Evolutionary conservation across 2,797 vertebrate genomes (phyloP), one percentile per base, ranked within the genome.

Genomic region (Carapus acus): DNA sequence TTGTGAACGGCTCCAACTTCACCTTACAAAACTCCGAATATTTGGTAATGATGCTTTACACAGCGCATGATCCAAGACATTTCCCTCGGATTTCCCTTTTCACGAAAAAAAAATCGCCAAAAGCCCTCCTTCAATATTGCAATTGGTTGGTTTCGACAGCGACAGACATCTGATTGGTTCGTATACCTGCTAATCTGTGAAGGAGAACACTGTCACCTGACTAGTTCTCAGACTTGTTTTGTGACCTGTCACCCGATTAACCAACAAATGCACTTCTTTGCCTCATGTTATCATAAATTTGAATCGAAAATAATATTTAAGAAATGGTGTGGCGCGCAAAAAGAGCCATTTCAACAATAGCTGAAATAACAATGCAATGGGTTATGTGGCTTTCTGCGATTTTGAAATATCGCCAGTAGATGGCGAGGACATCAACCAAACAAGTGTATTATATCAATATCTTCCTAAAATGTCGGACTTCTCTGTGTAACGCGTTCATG

Each of bases 161-260:
- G 6, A 1, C 1, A 31, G 13, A n/a, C 5, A n/a, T 0, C 0
- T 62, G 48, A 89, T 90, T 92, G 78, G 89, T 2, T 38, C 0
- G 19, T 0, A 0, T 0, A 1, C 6, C 27, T 76, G 88, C 74
- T 90, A 78, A 18, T 91, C 61, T 4, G 1, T 11, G 14, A 43
- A 51, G 55, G 78, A 61, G 62, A 67, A 74, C 60, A 14, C 71
- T 82, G 86, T 94, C 92, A 94, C 89, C 90, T 94, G 93, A 97
- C 90, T 84, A 54, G 76, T 72, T 51, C 66, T 76, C 83, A 65
- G 66, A 82, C 79, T 85, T 83, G 84, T 87, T 86, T 77, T 71
- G 66, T 79, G 83, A 86, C 80, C 80, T 80, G 71, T 79, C 69
- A 74, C 73, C 80, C 69, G 69, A 68, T 71, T 53, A 41, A 52